phyloP scores from a whole-genome alignment of 1,140 invertebrate species.

The Drosophila arizonae region DNA sequence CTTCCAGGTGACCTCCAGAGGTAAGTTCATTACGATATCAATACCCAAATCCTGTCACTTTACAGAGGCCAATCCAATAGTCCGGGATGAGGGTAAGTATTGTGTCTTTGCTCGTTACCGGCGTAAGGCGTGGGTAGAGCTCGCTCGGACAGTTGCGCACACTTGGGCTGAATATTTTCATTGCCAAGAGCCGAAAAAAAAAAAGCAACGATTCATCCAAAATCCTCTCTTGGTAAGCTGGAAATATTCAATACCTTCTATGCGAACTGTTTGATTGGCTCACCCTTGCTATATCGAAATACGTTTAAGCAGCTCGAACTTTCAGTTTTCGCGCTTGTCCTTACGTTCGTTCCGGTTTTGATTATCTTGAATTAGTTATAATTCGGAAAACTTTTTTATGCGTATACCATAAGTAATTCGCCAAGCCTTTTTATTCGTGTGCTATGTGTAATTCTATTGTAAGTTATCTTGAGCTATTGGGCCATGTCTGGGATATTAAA shows the following conservation, averaged over 20 bases:
- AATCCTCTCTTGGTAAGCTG: not conserved
- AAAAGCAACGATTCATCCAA: not conserved
- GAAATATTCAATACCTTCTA: not conserved
- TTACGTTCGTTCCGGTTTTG: not conserved
- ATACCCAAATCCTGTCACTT: slow-evolving; percentile 3
- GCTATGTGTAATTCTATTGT: too few relatives aligned
- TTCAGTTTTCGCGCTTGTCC: not conserved
- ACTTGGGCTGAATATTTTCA: not conserved
- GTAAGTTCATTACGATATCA: slow-evolving; percentile 71
- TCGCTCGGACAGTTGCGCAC: not conserved
- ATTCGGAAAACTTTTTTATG: too few relatives aligned
- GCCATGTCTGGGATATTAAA: too few relatives aligned
- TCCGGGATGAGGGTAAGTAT: slow-evolving; percentile 25
- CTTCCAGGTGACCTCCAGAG: slow-evolving; percentile 85
- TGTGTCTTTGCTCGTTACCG: not conserved
- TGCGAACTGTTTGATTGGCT: not conserved
- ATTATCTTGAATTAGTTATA: too few relatives aligned
- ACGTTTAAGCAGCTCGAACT: not conserved
- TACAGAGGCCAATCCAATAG: not conserved
- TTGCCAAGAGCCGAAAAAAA: not conserved
- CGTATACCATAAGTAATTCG: too few relatives aligned
- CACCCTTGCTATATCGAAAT: not conserved
- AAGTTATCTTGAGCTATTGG: too few relatives aligned
- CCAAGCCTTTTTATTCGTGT: too few relatives aligned
- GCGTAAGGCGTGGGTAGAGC: not conserved